Base-by-base conservation (phyloP, 64 coral and sea anemone genomes). In the Montipora foliosa region DNA sequence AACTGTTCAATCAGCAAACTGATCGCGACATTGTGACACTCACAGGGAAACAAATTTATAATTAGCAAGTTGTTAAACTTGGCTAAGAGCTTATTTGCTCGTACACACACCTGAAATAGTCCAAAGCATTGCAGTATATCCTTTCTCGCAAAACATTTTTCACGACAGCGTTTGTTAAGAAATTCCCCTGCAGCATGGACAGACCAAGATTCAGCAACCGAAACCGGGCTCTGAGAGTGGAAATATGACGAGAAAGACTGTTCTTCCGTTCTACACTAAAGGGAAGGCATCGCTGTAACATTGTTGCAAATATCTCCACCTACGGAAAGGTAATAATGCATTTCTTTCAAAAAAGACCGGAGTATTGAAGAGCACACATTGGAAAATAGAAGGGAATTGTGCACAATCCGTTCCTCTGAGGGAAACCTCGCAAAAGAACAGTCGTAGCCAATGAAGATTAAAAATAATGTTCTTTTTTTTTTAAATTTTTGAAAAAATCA, bases 101-200 rank as follows among this genome's bases (percentile, higher is more conserved):
- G 14, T 76, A 14, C 1, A 46, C 9, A 46, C 24, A 99, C 98
- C 98, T 96, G 69, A 96, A 99, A 88, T 96, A 99, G 47, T 99
- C 98, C 83, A 99, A 49, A 59, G 98, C 90, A 52, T 96, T 99
- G 44, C 84, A 90, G 92, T 99, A 99, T 16, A 99, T 96, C 21
- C 98, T 87, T 47, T 99, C 98, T 25, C 98, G 91, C 17, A 99
- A 74, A 19, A 99, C 98, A 55, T 99, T 99, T 25, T 99, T 99
- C 44, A 93, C 85, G 21, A 96, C 79, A 11, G 98, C 87, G 86
- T 96, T 99, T 17, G 78, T 67, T 25, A 99, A 46, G 67, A 99
- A 88, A 25, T 96, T 94, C 4, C 92, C 92, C 48, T 99, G 98
- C 12, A 99, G 76, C 89, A 99, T 96, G 48, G 87, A 82, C 15